Evolutionary conservation across 64 coral and sea anemone species (phyloP).

Genomic region (Montipora capricornis): DNA sequence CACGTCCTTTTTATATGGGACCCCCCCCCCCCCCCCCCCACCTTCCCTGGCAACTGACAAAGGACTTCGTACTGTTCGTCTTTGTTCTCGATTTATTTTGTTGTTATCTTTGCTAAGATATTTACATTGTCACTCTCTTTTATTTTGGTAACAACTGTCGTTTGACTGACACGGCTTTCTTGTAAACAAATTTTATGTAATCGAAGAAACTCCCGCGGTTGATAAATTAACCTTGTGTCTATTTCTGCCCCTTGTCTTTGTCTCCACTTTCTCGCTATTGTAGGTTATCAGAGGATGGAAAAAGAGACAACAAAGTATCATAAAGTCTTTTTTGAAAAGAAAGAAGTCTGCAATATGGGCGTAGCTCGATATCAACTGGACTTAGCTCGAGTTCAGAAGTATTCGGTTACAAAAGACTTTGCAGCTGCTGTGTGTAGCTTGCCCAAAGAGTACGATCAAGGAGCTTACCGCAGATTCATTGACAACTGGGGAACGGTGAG

Average conservation of each 20-base stretch:
- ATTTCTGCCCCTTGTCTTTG: neutral
- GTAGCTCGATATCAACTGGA: neutral
- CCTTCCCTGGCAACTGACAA: no score
- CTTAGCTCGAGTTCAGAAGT: neutral
- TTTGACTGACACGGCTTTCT: no score
- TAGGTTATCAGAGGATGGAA: neutral
- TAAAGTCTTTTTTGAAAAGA: neutral
- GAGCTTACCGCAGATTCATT: neutral
- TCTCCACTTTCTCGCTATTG: neutral
- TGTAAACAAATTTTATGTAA: no score
- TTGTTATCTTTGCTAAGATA: no score
- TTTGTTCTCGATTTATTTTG: no score
- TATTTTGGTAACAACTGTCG: neutral
- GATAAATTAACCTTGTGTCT: neutral
- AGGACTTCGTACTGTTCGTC: neutral
- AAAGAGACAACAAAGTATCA: neutral
- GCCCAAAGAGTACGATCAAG: neutral
- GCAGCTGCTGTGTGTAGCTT: neutral
- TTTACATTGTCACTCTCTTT: neutral
- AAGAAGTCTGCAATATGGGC: neutral
- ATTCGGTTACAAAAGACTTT: neutral
- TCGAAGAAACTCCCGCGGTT: no score
- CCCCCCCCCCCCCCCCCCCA: no score
- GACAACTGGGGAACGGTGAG: neutral
- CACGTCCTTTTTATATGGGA: no score